Evolutionary conservation across 2,888 invertebrate genomes (phyloP).

Genomic region (Osmoderma eremita): DNA sequence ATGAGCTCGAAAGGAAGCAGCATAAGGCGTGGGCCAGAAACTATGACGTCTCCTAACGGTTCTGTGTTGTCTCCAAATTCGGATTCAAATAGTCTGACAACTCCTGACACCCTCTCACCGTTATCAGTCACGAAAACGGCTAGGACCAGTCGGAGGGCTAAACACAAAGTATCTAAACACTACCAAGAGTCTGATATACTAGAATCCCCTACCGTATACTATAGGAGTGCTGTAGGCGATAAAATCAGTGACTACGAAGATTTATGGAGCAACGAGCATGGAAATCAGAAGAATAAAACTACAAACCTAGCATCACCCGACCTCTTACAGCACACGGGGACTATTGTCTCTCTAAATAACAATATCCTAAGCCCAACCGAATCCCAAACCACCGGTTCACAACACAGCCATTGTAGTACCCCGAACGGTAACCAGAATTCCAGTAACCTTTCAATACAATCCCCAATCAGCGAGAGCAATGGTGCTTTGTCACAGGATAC

Average conservation of each 20-base stretch:
- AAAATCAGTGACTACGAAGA: conserved; percentile 96
- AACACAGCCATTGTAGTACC: conserved; percentile 56
- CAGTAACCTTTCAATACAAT: conserved; percentile 26
- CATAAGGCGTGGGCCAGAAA: conserved; percentile 66
- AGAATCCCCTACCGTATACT: conserved; percentile 84
- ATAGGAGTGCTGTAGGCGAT: conserved; percentile 87
- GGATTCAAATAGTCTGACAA: conserved; percentile 63
- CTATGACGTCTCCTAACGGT: conserved; percentile 57
- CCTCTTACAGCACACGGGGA: conserved; percentile 64
- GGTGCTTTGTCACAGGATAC: conserved; percentile 18
- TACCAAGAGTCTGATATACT: conserved; percentile 85
- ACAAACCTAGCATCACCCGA: conserved; percentile 57
- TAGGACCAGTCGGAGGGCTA: conserved; percentile 67
- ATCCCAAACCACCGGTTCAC: conserved; percentile 52
- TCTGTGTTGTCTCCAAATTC: conserved; percentile 63
- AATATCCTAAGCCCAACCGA: conserved; percentile 63
- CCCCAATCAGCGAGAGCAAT: conserved; percentile 31
- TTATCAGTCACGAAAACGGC: conserved; percentile 68
- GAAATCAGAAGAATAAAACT: conserved; percentile 49
- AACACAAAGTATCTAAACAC: conserved; percentile 76
- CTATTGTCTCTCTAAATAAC: conserved; percentile 67
- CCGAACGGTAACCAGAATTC: conserved; percentile 52
- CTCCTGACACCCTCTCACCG: conserved; percentile 63
- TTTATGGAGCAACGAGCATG: conserved; percentile 79
- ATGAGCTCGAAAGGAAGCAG: conserved; percentile 77